Evolutionary conservation across 2,113 vertebrate species (phyloP).

Genomic region (Australoheros scitulus): DNA sequence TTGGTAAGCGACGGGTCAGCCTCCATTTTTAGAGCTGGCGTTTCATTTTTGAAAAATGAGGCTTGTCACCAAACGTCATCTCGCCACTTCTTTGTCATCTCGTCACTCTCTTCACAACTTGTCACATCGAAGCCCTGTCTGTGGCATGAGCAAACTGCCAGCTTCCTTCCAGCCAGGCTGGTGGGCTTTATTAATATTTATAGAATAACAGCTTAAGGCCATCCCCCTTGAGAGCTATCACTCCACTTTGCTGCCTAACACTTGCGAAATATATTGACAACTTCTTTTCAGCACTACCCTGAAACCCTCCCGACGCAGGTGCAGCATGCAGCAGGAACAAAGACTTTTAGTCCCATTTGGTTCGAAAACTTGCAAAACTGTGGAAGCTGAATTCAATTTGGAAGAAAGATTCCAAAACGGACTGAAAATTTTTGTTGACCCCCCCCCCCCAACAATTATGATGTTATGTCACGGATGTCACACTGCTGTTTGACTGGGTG

Average conservation of each 20-base stretch:
- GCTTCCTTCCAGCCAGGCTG: slow-evolving; percentile 78
- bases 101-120: slow-evolving; percentile 67
- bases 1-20: slow-evolving; percentile 48
- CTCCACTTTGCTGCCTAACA: slow-evolving; percentile 71
- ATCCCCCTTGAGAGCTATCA: slow-evolving; percentile 79
- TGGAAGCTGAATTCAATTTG: slow-evolving; percentile 12
- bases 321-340: slow-evolving; percentile 41
- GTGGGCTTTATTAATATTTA: slow-evolving; percentile 82
- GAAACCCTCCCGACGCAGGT: slow-evolving; percentile 31
- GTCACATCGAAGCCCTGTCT: slow-evolving; percentile 72
- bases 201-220: slow-evolving; percentile 80
- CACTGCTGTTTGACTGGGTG: slow-evolving; percentile 1
- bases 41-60: slow-evolving; percentile 71
- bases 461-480: slow-evolving; percentile 44
- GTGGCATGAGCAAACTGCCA: slow-evolving; percentile 75
- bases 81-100: slow-evolving; percentile 66
- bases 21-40: slow-evolving; percentile 46
- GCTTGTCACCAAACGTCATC: slow-evolving; percentile 72
- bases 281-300: slow-evolving; percentile 57
- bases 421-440: neutral
- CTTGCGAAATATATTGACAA: slow-evolving; percentile 80
- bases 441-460: neutral
- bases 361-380: slow-evolving; percentile 14
- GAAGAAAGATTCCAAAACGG: slow-evolving; percentile 9
- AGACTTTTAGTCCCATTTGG: slow-evolving; percentile 14